These are phyloP conservation scores for Elymnias hypermnestra DNA, from an alignment of 1,140 invertebrate species.

Conservation along the genomic window DNA sequence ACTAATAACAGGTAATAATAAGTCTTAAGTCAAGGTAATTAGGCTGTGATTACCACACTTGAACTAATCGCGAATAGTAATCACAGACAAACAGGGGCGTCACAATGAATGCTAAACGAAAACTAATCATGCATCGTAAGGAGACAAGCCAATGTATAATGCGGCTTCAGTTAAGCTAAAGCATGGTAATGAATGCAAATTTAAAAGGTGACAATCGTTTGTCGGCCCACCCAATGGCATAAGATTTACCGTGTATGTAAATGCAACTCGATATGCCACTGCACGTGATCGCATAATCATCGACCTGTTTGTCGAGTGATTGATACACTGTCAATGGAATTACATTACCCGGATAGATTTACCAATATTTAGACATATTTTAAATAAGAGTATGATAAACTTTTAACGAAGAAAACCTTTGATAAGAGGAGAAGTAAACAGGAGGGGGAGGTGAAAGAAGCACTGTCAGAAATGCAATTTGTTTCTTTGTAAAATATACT, in stretches of 20 bases:
- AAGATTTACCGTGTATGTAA: conserved; percentile 54
- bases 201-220: conserved; percentile 69
- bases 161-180: conserved; percentile 34
- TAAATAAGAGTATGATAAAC: no score
- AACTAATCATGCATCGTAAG: conserved; percentile 58
- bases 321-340: conserved; percentile 34
- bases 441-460: no score
- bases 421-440: no score
- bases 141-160: conserved; percentile 47
- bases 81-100: conserved; percentile 35
- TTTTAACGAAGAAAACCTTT: no score
- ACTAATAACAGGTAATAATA: conserved; percentile 7
- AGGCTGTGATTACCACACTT: conserved; percentile 20
- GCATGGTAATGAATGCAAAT: conserved; percentile 68
- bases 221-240: conserved; percentile 55
- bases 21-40: conserved; percentile 20
- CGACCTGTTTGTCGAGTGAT: conserved; percentile 41
- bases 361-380: neutral
- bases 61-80: conserved; percentile 29
- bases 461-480: no score
- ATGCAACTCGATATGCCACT: conserved; percentile 53
- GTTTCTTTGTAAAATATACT: no score
- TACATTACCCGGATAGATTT: conserved; percentile 17
- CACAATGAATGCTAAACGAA: conserved; percentile 46
- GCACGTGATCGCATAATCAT: conserved; percentile 52